Conservation (phyloP, 2,797 vertebrate genomes). For the Podargus strigoides region DNA sequence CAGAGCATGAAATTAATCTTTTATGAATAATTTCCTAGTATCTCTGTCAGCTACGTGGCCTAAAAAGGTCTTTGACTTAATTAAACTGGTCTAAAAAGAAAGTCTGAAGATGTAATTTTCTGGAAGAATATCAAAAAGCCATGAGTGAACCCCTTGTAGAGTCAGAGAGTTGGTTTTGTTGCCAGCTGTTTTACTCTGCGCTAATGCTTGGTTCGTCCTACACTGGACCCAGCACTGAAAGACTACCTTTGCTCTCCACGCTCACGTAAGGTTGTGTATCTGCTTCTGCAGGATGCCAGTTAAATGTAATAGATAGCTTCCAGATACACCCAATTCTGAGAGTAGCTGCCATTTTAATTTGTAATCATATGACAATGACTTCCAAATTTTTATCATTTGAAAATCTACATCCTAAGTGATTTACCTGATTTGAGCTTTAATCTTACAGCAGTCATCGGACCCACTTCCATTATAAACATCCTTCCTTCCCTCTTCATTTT, state of each 20-base stretch:
- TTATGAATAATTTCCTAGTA: neutral
- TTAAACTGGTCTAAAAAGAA: neutral
- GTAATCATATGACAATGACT: neutral
- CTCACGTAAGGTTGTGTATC: neutral
- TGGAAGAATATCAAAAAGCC: neutral
- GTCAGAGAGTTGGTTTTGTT: neutral
- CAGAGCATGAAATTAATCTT: neutral
- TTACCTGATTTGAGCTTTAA: neutral
- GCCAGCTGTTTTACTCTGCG: neutral
- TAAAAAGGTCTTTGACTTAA: neutral
- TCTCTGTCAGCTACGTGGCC: neutral
- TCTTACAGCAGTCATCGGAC: neutral
- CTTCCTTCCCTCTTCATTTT: neutral
- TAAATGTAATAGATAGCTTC: neutral
- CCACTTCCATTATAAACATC: neutral
- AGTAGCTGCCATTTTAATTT: neutral
- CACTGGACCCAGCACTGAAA: neutral
- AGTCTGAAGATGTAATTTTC: neutral
- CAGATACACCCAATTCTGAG: neutral
- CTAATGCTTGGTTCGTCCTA: neutral
- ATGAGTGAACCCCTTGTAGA: neutral
- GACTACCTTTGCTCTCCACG: neutral
- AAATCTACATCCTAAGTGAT: neutral
- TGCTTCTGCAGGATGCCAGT: neutral
- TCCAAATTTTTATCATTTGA: neutral